Evolutionary conservation across 2,113 vertebrate genomes (phyloP).

Genomic region (Saimiri boliviensis): DNA sequence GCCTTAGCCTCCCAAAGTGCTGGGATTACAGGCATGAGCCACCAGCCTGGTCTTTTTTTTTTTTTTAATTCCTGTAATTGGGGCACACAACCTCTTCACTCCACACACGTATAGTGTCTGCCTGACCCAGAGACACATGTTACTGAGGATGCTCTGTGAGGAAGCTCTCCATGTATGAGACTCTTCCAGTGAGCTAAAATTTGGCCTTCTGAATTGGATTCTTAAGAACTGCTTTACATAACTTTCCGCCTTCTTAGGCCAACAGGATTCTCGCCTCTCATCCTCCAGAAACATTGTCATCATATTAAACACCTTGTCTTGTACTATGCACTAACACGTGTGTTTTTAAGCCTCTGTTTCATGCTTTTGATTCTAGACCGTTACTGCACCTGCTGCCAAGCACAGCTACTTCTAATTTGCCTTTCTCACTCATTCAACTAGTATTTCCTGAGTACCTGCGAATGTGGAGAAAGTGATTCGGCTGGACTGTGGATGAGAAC

Average conservation of each 20-base stretch:
- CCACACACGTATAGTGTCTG: neutral
- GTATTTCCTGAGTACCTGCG: neutral
- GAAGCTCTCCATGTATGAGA: neutral
- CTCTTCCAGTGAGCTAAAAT: neutral
- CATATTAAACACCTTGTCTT: neutral
- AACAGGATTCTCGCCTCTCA: neutral
- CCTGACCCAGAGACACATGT: neutral
- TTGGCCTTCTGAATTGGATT: neutral
- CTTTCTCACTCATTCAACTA: neutral
- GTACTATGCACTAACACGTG: fast-evolving
- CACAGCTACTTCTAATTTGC: neutral
- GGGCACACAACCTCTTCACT: neutral
- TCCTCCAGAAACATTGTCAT: neutral
- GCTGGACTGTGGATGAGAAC: neutral
- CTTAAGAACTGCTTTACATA: neutral
- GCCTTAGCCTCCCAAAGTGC: too few relatives aligned
- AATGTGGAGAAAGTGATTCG: neutral
- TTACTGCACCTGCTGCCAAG: neutral
- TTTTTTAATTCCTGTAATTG: neutral
- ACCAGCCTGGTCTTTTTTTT: neutral
- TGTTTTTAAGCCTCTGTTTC: too few relatives aligned
- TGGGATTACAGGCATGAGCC: too few relatives aligned
- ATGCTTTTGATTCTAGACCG: neutral
- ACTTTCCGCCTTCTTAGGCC: neutral
- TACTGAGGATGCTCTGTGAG: neutral